A percentile compares a stretch with the other conserved stretches of the same genome.
Evolutionary conservation across 1,140 invertebrate genomes (phyloP).

Genomic region (Camponotus pennsylvanicus): DNA sequence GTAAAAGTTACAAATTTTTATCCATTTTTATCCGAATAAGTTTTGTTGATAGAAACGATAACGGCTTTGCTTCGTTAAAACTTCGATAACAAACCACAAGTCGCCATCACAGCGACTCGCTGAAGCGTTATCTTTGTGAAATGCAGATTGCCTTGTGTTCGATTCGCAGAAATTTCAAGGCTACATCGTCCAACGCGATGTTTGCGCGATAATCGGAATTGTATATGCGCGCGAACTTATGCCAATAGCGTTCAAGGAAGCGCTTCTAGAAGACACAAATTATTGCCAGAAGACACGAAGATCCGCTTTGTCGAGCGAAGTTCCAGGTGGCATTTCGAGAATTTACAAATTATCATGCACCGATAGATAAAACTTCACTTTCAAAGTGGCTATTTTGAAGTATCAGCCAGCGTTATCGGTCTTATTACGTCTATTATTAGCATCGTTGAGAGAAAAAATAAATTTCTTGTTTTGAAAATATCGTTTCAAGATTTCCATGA

Average conservation of each 20-base stretch:
- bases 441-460: not conserved
- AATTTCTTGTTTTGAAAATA: no score
- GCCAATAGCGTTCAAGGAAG: conserved; percentile 47
- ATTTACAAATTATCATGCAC: not conserved
- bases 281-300: conserved; percentile 11
- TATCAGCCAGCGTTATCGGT: conserved; percentile 1
- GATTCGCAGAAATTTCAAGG: conserved; percentile 80
- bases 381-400: conserved; percentile 10
- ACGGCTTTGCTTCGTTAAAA: not conserved
- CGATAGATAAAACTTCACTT: conserved; percentile 5
- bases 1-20: conserved; percentile 7
- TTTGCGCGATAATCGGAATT: conserved; percentile 62
- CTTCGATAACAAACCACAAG: conserved; percentile 50
- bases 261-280: conserved; percentile 35
- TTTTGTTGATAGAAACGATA: conserved; percentile 40
- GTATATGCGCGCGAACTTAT: conserved; percentile 43
- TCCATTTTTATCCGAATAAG: not conserved
- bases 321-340: not conserved
- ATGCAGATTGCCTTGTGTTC: conserved; percentile 82
- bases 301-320: not conserved
- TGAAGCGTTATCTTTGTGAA: conserved; percentile 78
- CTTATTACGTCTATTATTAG: conserved; percentile 3
- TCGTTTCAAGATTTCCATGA: no score
- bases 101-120: conserved; percentile 31
- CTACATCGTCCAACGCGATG: conserved; percentile 63